These are phyloP conservation scores for Clupea harengus DNA, from an alignment of 2,113 vertebrate genomes.

Conservation along the genomic window DNA sequence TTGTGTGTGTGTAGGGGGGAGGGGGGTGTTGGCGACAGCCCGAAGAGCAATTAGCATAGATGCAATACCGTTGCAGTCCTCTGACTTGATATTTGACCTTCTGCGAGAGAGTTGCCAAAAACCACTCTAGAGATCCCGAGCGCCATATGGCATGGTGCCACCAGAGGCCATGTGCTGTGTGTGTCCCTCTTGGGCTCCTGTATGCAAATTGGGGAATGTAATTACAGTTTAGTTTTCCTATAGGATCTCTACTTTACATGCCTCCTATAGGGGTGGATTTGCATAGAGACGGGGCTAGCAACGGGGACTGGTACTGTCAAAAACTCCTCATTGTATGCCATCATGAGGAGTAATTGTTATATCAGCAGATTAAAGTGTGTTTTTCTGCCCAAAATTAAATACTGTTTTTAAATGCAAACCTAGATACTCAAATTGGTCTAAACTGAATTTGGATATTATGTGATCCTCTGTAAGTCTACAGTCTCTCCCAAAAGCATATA, in stretches of 20 bases:
- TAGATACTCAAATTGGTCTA: neutral
- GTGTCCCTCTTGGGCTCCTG: constrained; percentile 58
- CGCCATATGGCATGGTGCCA: constrained; percentile 70
- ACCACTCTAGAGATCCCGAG: constrained; percentile 57
- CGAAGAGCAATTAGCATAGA: constrained; percentile 65
- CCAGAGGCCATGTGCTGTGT: constrained; percentile 61
- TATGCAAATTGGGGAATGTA: constrained; percentile 67
- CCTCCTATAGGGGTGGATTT: constrained; percentile 52
- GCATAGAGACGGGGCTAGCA: constrained; percentile 45
- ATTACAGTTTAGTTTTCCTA: constrained; percentile 67
- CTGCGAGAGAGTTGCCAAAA: constrained; percentile 65
- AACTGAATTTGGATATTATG: too few species aligned
- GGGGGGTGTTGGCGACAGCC: neutral
- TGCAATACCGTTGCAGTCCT: constrained; percentile 67
- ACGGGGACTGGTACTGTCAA: constrained; percentile 43
- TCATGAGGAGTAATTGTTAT: neutral
- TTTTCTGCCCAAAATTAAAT: neutral
- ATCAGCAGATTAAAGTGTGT: neutral
- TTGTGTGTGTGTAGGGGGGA: neutral
- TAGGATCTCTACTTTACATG: constrained; percentile 61
- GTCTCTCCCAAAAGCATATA: neutral
- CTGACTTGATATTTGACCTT: constrained; percentile 75
- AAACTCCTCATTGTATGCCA: neutral
- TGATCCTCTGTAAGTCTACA: neutral
- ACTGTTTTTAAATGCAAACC: neutral